These are phyloP conservation scores for Siphonodentalium dalli DNA, from an alignment of 2,888 invertebrate species.

Conservation along the genomic window DNA sequence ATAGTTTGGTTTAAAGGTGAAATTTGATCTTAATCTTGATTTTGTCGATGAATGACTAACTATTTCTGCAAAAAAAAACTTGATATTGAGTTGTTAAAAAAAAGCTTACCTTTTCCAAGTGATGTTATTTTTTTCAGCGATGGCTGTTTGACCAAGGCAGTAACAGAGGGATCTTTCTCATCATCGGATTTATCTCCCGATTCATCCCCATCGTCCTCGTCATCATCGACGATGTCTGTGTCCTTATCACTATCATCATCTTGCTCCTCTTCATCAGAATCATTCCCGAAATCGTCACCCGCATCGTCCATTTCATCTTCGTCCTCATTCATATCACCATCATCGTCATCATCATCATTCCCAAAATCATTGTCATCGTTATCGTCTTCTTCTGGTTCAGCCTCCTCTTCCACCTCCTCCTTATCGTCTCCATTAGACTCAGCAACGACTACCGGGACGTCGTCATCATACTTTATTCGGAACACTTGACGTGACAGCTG, in stretches of 20 bases:
- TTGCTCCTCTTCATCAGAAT: conserved; percentile 10
- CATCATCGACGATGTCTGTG: conserved; percentile 34
- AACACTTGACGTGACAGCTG: conserved; percentile 46
- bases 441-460: conserved; percentile 14
- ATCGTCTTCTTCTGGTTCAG: conserved; percentile 27
- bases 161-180: no score
- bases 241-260: conserved; percentile 27
- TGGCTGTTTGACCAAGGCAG: no score
- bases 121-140: no score
- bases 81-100: no score
- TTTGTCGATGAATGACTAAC: no score
- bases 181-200: conserved; percentile 10
- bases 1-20: no score
- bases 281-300: conserved; percentile 11
- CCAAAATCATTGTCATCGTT: conserved; percentile 24
- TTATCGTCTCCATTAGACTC: conserved; percentile 28
- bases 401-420: conserved; percentile 24
- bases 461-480: conserved; percentile 32
- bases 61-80: no score
- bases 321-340: conserved; percentile 21
- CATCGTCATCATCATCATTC: conserved; percentile 20
- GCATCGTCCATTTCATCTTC: conserved; percentile 15
- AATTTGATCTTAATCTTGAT: no score
- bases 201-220: conserved; percentile 34
- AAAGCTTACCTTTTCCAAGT: no score